Base-by-base conservation (phyloP, 92 coral and sea anemone genomes). In the Epizoanthus stellaris region DNA sequence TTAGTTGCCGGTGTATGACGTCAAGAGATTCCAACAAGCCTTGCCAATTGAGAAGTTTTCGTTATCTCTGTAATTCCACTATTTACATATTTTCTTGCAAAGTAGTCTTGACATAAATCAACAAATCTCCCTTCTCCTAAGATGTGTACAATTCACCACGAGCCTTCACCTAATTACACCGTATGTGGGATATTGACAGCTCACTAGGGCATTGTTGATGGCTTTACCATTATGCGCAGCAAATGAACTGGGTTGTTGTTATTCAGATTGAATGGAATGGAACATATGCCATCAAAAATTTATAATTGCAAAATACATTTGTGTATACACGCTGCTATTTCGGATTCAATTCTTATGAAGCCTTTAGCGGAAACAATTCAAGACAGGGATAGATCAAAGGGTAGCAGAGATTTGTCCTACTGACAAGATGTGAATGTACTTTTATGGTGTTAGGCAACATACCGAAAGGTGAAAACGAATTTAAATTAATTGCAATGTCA, bases 171-270 rank as follows among this genome's bases (percentile, higher is more conserved):
- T 79, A 79, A 79, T 79, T 64, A 42, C 83, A 3, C 23, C 43
- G 23, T 79, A 42, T 36, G 83, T 79, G 73, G 70, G 40, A 63
- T 63, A 45, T 79, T 45, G 83, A 63, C n/a, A n/a, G n/a, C 34
- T 54, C 58, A 58, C 17, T 56, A 40, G 5, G 43, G 42, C n/a
- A 62, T 79, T 79, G 71, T 79, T 63, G 10, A 15, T 79, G 60
- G 61, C 65, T 43, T 19, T 10, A 11, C 25, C 60, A 79, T 63
- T 79, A 79, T 43, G 12, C 21, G 21, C 39, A 64, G 72, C 83
- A 79, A 79, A 79, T 79, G 83, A 79, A 79, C 83, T 79, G 23
- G 34, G 42, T 14, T 79, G 83, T 79, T 79, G 19, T 63, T 20
- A 9, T 56, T 45, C 21, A 43, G 72, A 40, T 63, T 42, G 61